These are phyloP conservation scores for Chelidonichthys spinosus DNA, from an alignment of 2,797 vertebrate species.

Conservation along the genomic window DNA sequence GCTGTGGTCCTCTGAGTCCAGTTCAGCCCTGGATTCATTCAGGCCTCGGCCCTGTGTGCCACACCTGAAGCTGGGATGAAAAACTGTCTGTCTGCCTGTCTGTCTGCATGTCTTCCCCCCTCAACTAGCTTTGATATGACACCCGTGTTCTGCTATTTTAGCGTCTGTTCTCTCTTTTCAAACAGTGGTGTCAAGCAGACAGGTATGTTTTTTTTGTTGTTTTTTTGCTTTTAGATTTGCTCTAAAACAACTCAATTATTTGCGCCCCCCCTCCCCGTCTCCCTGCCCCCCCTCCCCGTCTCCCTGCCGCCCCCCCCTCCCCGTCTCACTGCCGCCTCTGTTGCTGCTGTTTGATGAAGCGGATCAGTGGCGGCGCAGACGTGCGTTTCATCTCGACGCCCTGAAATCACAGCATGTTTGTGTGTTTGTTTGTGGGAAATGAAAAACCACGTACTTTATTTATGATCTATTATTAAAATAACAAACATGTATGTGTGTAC, in stretches of 20 bases:
- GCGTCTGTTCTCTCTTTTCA: conserved; percentile 67
- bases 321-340: conserved; percentile 55
- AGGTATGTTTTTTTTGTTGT: conserved; percentile 60
- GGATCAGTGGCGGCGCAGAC: conserved; percentile 61
- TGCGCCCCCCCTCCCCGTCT: conserved; percentile 15
- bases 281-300: conserved; percentile 38
- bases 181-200: conserved; percentile 65
- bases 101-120: conserved; percentile 52
- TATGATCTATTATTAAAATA: conserved; percentile 3
- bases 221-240: conserved; percentile 57
- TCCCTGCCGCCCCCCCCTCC: no score
- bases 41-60: conserved; percentile 12
- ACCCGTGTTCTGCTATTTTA: conserved; percentile 52
- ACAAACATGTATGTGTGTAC: conserved; percentile 21
- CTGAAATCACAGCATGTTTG: conserved; percentile 57
- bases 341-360: conserved; percentile 71
- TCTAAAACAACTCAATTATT: conserved; percentile 71
- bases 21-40: conserved; percentile 23
- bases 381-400: conserved; percentile 63
- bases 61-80: not conserved
- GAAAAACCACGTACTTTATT: conserved; percentile 18
- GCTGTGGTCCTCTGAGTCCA: not conserved
- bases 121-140: conserved; percentile 60
- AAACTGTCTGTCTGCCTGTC: conserved; percentile 38
- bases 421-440: conserved; percentile 50